Percentiles rank a stretch among this genome's conserved stretches.
phyloP scores from a whole-genome alignment of 2,113 vertebrate species.

The Cathartes aura region DNA sequence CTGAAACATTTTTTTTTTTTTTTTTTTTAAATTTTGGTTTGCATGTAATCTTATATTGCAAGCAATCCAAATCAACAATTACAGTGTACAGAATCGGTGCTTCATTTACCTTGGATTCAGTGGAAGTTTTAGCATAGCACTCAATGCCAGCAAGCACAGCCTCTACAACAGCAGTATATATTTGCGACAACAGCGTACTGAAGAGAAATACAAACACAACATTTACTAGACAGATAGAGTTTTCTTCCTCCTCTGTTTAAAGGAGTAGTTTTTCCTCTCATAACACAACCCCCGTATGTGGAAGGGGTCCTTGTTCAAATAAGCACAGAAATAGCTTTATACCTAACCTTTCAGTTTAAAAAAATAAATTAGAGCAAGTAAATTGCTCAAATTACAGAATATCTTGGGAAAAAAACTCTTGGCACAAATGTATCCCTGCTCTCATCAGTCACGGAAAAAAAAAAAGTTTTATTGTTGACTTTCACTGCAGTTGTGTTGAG shows the following conservation, averaged over 20 bases:
- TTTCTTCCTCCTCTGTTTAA: not conserved
- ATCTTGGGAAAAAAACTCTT: not conserved
- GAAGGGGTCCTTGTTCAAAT: not conserved
- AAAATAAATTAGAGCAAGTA: not conserved
- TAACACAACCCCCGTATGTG: not conserved
- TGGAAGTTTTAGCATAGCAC: constrained; percentile 87
- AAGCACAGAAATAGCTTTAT: not conserved
- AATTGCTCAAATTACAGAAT: not conserved
- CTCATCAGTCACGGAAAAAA: not conserved
- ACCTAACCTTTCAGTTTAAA: not conserved
- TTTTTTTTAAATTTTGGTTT: not conserved
- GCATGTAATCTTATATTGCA: not conserved
- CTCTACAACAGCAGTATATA: constrained; percentile 90
- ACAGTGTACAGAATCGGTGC: not conserved
- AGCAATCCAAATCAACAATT: constrained; percentile 35
- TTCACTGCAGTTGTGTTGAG: not conserved
- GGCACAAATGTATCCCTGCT: not conserved
- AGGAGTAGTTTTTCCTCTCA: not conserved
- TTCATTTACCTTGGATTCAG: constrained; percentile 84
- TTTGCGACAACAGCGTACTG: constrained; percentile 88
- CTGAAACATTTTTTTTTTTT: not conserved
- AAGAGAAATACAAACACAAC: constrained; percentile 71
- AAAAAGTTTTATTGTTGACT: not conserved
- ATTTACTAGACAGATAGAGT: constrained; percentile 41
- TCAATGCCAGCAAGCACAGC: constrained; percentile 92